These are phyloP conservation scores for Caenorhabditis inopinata DNA, from an alignment of 1,140 invertebrate genomes.

Conservation along the genomic window DNA sequence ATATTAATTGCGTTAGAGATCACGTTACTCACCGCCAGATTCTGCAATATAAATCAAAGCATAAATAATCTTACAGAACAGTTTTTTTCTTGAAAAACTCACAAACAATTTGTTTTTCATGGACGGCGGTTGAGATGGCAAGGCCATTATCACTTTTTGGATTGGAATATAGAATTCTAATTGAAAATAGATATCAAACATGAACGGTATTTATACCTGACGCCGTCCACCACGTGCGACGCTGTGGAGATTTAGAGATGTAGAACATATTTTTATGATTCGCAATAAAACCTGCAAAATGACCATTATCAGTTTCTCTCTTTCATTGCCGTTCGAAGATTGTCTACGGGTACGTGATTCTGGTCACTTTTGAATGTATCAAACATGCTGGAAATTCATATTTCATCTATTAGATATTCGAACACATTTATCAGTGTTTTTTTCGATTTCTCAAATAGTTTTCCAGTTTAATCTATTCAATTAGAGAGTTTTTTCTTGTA, in stretches of 20 bases:
- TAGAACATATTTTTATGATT: background rate
- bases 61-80: background rate
- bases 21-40: background rate
- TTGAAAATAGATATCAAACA: background rate
- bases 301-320: no score
- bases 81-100: background rate
- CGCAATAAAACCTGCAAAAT: no score
- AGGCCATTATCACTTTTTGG: background rate
- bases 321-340: no score
- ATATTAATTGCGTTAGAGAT: background rate
- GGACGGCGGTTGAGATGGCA: background rate
- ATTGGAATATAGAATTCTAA: background rate
- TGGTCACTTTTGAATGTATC: no score
- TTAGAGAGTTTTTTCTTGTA: no score
- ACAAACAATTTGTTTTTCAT: background rate
- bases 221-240: background rate
- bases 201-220: background rate
- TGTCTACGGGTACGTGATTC: no score
- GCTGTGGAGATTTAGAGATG: background rate
- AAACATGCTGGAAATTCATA: no score
- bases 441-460: no score
- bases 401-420: no score
- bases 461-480: no score
- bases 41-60: background rate
- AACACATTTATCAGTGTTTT: no score